Conservation (phyloP, 1,140 invertebrate species). For the Orius insidiosus region DNA sequence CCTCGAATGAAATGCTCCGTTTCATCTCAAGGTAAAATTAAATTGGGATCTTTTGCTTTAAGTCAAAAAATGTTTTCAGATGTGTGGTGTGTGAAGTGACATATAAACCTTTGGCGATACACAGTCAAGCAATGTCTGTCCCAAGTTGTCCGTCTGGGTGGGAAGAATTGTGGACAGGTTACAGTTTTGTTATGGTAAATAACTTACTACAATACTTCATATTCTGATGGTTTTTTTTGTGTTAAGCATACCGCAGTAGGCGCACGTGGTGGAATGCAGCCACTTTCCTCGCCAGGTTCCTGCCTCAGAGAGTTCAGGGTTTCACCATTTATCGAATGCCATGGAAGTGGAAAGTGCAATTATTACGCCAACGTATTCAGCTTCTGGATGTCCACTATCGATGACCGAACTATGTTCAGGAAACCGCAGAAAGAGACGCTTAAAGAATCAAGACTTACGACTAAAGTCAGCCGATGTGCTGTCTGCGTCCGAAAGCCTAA, state of each 20-base stretch:
- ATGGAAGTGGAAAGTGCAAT: slow-evolving; percentile 83
- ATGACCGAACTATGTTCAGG: slow-evolving; percentile 67
- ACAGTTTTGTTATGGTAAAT: slow-evolving; percentile 78
- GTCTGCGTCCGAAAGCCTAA: slow-evolving; percentile 59
- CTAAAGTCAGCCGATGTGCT: slow-evolving; percentile 80
- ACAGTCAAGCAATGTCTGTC: slow-evolving; percentile 69
- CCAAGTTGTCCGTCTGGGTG: slow-evolving; percentile 75
- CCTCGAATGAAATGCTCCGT: slow-evolving; percentile 54
- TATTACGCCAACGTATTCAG: slow-evolving; percentile 95
- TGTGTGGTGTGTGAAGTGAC: slow-evolving; percentile 83
- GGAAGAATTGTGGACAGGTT: slow-evolving; percentile 76
- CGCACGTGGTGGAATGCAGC: slow-evolving; percentile 78
- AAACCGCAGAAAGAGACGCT: slow-evolving; percentile 74
- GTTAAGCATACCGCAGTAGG: slow-evolving; percentile 74
- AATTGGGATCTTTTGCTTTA: too few relatives aligned
- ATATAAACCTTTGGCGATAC: slow-evolving; percentile 70
- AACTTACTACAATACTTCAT: too few relatives aligned
- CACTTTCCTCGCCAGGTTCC: slow-evolving; percentile 77
- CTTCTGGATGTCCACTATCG: slow-evolving; percentile 96
- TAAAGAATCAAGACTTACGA: slow-evolving; percentile 70
- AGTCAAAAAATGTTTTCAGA: slow-evolving; percentile 35
- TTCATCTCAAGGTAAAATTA: slow-evolving; percentile 82
- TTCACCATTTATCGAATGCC: slow-evolving; percentile 80
- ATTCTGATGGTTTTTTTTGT: neutral
- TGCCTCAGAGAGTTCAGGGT: slow-evolving; percentile 81